Evolutionary conservation across 2,797 vertebrate species (phyloP).

Genomic region (Lacerta viridis): DNA sequence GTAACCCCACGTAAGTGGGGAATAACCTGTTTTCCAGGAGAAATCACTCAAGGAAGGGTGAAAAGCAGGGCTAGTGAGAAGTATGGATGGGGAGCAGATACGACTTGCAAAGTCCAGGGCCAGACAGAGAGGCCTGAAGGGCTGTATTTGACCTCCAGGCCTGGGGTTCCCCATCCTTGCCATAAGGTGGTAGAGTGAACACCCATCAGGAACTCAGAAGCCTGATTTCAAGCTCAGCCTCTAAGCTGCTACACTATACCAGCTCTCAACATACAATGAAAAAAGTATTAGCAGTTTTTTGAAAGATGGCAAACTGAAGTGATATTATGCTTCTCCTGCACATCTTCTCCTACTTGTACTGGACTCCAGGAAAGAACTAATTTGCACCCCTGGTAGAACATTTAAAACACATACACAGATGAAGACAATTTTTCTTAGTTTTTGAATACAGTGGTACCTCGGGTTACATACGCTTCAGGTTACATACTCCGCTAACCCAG

Average conservation of each 20-base stretch:
- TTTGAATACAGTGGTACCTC: background rate
- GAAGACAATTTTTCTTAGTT: constrained; percentile 9
- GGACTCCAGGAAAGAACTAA: background rate
- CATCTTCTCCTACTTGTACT: background rate
- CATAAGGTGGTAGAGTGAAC: background rate
- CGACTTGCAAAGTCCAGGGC: no score
- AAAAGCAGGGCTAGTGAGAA: no score
- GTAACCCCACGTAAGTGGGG: no score
- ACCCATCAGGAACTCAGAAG: background rate
- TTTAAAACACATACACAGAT: constrained; percentile 26
- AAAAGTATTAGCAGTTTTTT: background rate
- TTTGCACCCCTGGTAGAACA: background rate
- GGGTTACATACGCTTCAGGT: no score
- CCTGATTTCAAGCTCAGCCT: background rate
- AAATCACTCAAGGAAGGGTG: no score
- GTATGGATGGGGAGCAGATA: no score
- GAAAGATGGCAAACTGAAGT: background rate
- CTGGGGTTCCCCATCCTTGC: no score
- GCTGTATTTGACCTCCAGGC: no score
- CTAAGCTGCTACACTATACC: background rate
- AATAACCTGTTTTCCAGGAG: no score
- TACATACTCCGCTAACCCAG: no score
- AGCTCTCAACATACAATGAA: background rate
- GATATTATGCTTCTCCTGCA: background rate
- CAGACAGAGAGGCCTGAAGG: no score